These are phyloP conservation scores for Entelurus aequoreus DNA, from an alignment of 2,113 vertebrate species.

Conservation along the genomic window DNA sequence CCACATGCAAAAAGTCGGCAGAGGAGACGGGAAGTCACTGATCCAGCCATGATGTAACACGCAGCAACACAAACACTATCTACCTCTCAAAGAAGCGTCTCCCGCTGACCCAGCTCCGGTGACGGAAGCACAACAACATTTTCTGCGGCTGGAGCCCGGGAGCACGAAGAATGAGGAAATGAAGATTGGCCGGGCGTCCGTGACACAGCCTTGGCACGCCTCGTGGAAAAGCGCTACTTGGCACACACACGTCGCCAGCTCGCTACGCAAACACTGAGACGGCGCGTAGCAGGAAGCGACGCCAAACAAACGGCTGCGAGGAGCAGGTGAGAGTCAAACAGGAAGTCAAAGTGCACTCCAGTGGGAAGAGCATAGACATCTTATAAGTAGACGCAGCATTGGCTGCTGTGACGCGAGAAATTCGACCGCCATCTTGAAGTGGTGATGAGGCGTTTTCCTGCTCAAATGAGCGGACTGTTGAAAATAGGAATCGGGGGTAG, in stretches of 20 bases:
- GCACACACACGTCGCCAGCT: conserved; percentile 12
- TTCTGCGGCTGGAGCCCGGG: conserved; percentile 35
- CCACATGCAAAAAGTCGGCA: conserved; percentile 16
- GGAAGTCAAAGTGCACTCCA: too few relatives aligned
- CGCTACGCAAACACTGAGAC: conserved; percentile 34
- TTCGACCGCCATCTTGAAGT: too few relatives aligned
- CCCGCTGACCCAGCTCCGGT: conserved; percentile 25
- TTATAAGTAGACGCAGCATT: too few relatives aligned
- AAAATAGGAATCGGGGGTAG: too few relatives aligned
- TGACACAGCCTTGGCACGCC: conserved; percentile 53
- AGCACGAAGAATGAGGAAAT: conserved; percentile 59
- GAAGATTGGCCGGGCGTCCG: conserved; percentile 33
- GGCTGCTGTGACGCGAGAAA: too few relatives aligned
- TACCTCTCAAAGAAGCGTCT: conserved; percentile 21
- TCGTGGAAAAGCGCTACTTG: conserved; percentile 49
- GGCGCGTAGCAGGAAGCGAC: neutral
- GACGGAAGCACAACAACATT: conserved; percentile 33
- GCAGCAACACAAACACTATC: conserved; percentile 18
- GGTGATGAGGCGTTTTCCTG: too few relatives aligned
- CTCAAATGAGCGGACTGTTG: too few relatives aligned
- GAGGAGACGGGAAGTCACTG: conserved; percentile 6
- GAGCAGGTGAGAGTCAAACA: too few relatives aligned
- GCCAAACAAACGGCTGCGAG: too few relatives aligned
- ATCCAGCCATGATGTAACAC: conserved; percentile 57
- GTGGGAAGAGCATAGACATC: too few relatives aligned